These are phyloP conservation scores for Phenacoccus solenopsis DNA, from an alignment of 1,140 invertebrate genomes.

Conservation along the genomic window DNA sequence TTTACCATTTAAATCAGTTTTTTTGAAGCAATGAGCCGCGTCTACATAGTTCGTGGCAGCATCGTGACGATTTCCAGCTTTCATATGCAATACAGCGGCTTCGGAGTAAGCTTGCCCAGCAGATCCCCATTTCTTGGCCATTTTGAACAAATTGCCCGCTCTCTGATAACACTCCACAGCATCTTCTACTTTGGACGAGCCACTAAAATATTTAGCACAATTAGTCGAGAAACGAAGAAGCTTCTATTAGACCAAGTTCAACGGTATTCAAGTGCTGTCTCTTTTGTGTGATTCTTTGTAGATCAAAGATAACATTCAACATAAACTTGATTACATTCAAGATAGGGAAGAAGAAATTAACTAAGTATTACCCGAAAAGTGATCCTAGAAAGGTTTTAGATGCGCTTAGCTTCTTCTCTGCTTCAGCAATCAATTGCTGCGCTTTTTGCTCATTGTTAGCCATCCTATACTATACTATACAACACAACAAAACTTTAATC, in stretches of 20 bases:
- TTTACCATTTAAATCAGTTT: conserved; percentile 74
- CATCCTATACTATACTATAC: conserved; percentile 47
- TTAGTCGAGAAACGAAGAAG: too few relatives aligned
- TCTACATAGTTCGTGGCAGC: conserved; percentile 89
- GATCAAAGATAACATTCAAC: too few relatives aligned
- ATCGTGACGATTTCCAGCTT: conserved; percentile 81
- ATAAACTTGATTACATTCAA: not conserved
- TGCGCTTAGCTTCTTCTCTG: conserved; percentile 76
- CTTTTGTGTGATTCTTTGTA: too few relatives aligned
- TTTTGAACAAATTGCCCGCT: conserved; percentile 95
- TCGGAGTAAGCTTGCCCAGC: conserved; percentile 91
- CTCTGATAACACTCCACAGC: conserved; percentile 91
- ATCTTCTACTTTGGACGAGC: conserved; percentile 80
- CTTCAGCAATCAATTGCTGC: conserved; percentile 76
- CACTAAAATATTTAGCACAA: conserved; percentile 42
- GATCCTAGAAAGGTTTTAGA: conserved; percentile 81
- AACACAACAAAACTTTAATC: not conserved
- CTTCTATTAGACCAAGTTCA: not conserved
- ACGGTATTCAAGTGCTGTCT: too few relatives aligned
- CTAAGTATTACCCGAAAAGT: conserved; percentile 72
- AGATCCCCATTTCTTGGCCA: conserved; percentile 93
- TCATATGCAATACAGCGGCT: conserved; percentile 72
- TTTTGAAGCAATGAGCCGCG: conserved; percentile 95
- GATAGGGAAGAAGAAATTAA: not conserved
- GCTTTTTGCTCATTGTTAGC: conserved; percentile 89